Percentiles rank a stretch among this genome's conserved stretches.
These are phyloP conservation scores for Aegotheles bennettii DNA, from an alignment of 2,113 vertebrate species.

Conservation along the genomic window DNA sequence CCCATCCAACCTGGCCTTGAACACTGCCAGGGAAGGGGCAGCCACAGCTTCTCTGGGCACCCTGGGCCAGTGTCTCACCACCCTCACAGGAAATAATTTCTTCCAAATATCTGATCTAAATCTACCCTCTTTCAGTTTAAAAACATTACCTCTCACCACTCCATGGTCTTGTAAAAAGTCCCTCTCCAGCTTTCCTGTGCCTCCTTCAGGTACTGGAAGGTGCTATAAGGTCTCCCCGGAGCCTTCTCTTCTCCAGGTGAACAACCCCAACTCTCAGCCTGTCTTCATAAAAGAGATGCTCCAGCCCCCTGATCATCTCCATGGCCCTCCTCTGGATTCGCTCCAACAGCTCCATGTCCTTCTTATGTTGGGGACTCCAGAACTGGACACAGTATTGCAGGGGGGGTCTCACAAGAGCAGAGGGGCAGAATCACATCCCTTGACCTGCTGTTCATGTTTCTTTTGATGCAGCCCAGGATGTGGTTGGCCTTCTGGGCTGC, in stretches of 20 bases:
- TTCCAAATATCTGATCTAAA: background rate
- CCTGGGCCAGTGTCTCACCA: background rate
- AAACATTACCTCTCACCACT: background rate
- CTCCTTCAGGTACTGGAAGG: background rate
- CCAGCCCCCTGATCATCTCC: background rate
- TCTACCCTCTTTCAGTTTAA: background rate
- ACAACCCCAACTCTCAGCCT: background rate
- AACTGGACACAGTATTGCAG: background rate
- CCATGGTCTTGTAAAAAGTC: no score
- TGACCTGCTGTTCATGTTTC: background rate
- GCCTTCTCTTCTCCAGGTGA: background rate
- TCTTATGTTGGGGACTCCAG: background rate
- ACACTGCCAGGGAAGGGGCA: no score
- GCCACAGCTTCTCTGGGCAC: background rate
- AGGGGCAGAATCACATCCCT: background rate
- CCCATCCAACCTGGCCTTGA: background rate
- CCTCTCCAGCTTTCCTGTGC: background rate
- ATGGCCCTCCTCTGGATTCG: rapidly evolving
- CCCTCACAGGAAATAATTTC: background rate
- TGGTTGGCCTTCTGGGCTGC: background rate
- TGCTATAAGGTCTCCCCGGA: rapidly evolving
- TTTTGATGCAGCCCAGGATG: background rate
- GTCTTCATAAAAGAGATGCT: background rate
- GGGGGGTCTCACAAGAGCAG: background rate
- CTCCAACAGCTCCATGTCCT: background rate